Conservation (phyloP, 1,140 invertebrate species). For the Atta texana region DNA sequence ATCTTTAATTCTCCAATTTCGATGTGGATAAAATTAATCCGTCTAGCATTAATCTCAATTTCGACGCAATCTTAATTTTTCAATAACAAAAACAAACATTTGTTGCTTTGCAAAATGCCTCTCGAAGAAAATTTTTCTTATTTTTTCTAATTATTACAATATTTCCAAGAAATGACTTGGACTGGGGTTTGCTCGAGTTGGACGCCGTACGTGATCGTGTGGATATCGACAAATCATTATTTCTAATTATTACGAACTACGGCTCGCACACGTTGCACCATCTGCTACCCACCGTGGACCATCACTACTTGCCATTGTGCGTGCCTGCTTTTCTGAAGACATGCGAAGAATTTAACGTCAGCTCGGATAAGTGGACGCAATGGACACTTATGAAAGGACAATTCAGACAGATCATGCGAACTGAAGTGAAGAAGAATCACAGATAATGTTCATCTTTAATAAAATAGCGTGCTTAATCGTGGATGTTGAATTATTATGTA, state of each 20-base stretch:
- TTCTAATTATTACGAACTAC: slow-evolving; percentile 90
- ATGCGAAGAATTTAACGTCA: slow-evolving; percentile 90
- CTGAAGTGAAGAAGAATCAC: slow-evolving; percentile 81
- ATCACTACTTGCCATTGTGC: slow-evolving; percentile 89
- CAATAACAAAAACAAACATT: background rate
- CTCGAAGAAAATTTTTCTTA: background rate
- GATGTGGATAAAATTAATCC: background rate
- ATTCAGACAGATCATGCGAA: slow-evolving; percentile 89
- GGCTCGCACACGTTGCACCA: slow-evolving; percentile 93
- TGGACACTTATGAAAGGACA: slow-evolving; percentile 90
- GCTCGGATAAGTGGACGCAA: slow-evolving; percentile 86
- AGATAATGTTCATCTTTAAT: slow-evolving; percentile 9
- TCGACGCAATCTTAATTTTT: background rate
- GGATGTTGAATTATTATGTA: background rate
- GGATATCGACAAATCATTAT: slow-evolving; percentile 90
- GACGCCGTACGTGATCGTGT: slow-evolving; percentile 91
- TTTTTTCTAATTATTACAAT: background rate
- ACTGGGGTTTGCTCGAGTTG: slow-evolving; percentile 93
- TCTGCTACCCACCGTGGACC: slow-evolving; percentile 93
- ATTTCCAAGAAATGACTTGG: slow-evolving; percentile 86
- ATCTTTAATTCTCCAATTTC: background rate
- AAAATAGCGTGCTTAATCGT: background rate
- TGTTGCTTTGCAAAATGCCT: background rate
- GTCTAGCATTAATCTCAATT: background rate
- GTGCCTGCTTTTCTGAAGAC: slow-evolving; percentile 89